These are phyloP conservation scores for Vulpes vulpes DNA, from an alignment of 2,113 vertebrate species.

Conservation along the genomic window DNA sequence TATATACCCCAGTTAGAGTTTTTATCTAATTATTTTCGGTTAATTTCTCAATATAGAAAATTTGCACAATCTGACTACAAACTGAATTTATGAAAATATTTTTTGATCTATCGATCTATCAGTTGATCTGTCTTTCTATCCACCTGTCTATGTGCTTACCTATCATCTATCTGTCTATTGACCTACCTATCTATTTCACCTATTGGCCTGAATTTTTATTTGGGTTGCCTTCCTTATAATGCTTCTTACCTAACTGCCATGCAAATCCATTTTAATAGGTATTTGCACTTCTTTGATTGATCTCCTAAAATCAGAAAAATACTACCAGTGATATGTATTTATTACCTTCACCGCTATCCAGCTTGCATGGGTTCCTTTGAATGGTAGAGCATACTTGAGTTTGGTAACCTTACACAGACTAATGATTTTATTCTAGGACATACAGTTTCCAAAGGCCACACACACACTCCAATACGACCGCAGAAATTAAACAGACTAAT, in stretches of 20 bases:
- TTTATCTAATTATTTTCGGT: conserved; percentile 54
- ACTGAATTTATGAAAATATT: neutral
- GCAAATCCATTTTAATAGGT: neutral
- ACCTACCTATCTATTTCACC: neutral
- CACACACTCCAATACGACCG: neutral
- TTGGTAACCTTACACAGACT: conserved; percentile 44
- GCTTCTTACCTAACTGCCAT: neutral
- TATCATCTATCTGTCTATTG: neutral
- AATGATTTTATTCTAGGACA: conserved; percentile 56
- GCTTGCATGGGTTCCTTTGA: neutral
- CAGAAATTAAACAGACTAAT: conserved; percentile 50
- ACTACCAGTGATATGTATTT: neutral
- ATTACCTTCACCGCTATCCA: neutral
- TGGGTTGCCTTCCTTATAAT: neutral
- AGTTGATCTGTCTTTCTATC: too few relatives aligned
- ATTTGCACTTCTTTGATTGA: conserved; percentile 57
- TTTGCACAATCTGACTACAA: neutral
- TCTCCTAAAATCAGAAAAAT: conserved; percentile 37
- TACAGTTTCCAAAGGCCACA: neutral
- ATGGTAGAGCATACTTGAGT: conserved; percentile 47
- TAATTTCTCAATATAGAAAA: conserved; percentile 40
- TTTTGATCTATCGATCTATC: neutral
- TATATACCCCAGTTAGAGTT: neutral
- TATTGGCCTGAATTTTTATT: conserved; percentile 21
- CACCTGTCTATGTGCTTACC: too few relatives aligned